These are phyloP conservation scores for Pseudomyrmex cubaensis DNA, from an alignment of 1,140 invertebrate species.

Conservation along the genomic window DNA sequence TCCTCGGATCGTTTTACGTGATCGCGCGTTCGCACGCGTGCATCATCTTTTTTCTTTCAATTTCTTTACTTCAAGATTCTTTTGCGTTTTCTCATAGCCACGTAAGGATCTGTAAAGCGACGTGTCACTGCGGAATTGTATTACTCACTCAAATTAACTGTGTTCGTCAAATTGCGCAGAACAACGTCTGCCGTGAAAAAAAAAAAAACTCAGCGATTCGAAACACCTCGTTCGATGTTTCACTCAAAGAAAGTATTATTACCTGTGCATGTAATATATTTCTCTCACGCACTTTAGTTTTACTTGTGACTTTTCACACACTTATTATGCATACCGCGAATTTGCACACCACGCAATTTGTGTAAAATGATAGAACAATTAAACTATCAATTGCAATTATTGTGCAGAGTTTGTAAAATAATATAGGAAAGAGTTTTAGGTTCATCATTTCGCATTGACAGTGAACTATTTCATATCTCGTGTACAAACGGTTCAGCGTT, in stretches of 20 bases:
- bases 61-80: background rate
- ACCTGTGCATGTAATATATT: background rate
- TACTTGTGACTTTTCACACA: background rate
- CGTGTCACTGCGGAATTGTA: constrained; percentile 61
- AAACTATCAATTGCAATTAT: constrained; percentile 5
- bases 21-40: constrained; percentile 4
- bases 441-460: background rate
- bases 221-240: constrained; percentile 27
- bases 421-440: constrained; percentile 3
- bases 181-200: constrained; percentile 11
- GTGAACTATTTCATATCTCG: background rate
- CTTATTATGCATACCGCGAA: too few relatives aligned
- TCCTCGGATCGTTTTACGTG: constrained; percentile 22
- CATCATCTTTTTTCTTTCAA: background rate
- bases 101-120: constrained; percentile 38
- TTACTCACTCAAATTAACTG: constrained; percentile 43
- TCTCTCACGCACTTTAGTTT: constrained; percentile 6
- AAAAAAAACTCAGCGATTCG: constrained; percentile 15
- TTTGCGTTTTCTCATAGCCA: constrained; percentile 32
- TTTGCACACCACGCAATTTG: too few relatives aligned
- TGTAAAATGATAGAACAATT: constrained; percentile 11
- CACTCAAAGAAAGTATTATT: constrained; percentile 23
- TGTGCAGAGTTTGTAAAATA: constrained; percentile 14
- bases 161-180: constrained; percentile 41
- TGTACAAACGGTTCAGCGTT: background rate